These are phyloP conservation scores for Caenorhabditis becei DNA, from an alignment of 2,888 invertebrate genomes.

Conservation along the genomic window DNA sequence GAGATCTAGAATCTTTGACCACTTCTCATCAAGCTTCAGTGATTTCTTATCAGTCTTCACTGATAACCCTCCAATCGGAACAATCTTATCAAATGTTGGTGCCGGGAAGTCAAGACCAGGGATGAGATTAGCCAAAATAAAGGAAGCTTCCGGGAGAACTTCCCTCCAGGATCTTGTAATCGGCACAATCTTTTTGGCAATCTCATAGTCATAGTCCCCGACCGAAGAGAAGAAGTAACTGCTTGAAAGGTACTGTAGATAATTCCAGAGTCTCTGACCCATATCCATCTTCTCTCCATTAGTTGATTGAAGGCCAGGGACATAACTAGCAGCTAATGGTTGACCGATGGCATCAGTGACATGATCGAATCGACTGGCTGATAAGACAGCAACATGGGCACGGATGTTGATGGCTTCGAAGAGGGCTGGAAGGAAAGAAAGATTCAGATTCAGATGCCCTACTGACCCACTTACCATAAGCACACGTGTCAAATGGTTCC, in stretches of 20 bases:
- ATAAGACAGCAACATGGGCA: slow-evolving; percentile 57
- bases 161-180: slow-evolving; percentile 41
- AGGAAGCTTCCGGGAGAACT: slow-evolving; percentile 57
- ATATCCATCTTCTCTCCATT: slow-evolving; percentile 31
- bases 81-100: slow-evolving; percentile 65
- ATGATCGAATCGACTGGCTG: slow-evolving; percentile 55
- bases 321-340: slow-evolving; percentile 51
- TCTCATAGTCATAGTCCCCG: slow-evolving; percentile 21
- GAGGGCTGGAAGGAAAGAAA: slow-evolving; percentile 56
- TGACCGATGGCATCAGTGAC: slow-evolving; percentile 60
- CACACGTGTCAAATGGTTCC: slow-evolving; percentile 69
- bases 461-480: slow-evolving; percentile 47
- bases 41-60: slow-evolving; percentile 51
- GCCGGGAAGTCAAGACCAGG: slow-evolving; percentile 67
- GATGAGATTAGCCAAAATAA: slow-evolving; percentile 65
- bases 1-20: slow-evolving; percentile 54
- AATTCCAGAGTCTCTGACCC: slow-evolving; percentile 42
- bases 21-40: slow-evolving; percentile 52
- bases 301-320: slow-evolving; percentile 31
- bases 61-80: slow-evolving; percentile 62
- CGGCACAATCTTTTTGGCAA: slow-evolving; percentile 25
- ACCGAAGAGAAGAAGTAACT: slow-evolving; percentile 35
- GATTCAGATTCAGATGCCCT: too few relatives aligned
- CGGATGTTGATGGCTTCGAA: slow-evolving; percentile 63
- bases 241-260: slow-evolving; percentile 35